Base-by-base conservation (phyloP, 2,797 vertebrate species). In the Crenichthys baileyi region DNA sequence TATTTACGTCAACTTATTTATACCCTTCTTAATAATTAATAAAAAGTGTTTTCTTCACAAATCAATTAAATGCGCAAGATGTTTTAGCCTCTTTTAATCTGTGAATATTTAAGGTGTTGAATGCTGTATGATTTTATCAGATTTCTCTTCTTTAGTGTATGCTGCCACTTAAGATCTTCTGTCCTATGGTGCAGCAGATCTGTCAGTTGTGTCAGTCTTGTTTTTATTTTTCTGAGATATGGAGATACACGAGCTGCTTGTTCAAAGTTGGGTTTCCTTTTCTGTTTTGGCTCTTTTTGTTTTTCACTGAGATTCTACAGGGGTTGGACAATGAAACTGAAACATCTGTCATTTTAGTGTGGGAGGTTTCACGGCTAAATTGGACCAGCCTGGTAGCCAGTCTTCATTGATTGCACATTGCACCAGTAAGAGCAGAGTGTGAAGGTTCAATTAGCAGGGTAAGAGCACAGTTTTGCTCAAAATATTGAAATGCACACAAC, bases 231-330 rank as follows among this genome's bases (percentile, higher is more conserved):
- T 9, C 72, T 73, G 36, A 73, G 31, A 26, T 5, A 44, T 9
- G 36, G 22, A 55, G 36, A 73, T 16, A 58, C 22, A 44, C 12
- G 36, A 73, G 36, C 72, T 58, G 36, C 5, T 56, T 39, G 51
- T 73, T 44, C 36, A 58, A n/a, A n/a, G 53, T 26, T 73, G 55
- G 55, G 36, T 60, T 73, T 73, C 15, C 1, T 22, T 73, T 73
- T 55, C 51, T 13, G 31, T 11, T 55, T 73, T 73, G 36, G 72
- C 72, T 41, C 18, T n/a, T 9, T 53, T 53, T 72, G 20, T 44
- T 73, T 41, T 58, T 58, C 36, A 11, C 16, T 36, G 29, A 44
- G 39, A 9, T 58, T 44, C 22, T 73, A 24, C n/a, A n/a, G n/a
- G n/a, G n/a, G n/a, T n/a, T n/a, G n/a, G n/a, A n/a, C n/a, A n/a